Evolutionary conservation across 2,113 vertebrate genomes (phyloP), one percentile per base, ranked within the genome.

Genomic region (Nipponia nippon): DNA sequence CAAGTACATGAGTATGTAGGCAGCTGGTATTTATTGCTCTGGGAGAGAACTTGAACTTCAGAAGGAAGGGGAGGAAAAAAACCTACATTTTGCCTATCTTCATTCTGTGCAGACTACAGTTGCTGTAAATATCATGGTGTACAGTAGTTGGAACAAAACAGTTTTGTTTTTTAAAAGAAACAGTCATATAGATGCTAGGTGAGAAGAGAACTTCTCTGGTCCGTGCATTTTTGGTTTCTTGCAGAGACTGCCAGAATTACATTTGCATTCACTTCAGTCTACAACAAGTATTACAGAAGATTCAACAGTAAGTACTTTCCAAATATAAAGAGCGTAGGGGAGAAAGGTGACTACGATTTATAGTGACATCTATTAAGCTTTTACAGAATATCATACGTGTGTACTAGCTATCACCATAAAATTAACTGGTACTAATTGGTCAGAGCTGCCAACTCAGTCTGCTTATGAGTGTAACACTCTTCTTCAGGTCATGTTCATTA

Each of bases 381-480:
- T 97, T 97, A 97, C 89, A 97, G 93, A 97, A 94, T 95, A 95
- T 97, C 76, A 32, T 96, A 96, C 46, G 23, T 95, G 79, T 98
- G 94, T 98, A 97, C 84, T 97, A 97, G 83, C 90, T 97, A 96
- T 91, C 84, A 86, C 89, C 87, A 10, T 97, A 96, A 98, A 98
- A 97, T 97, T 96, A 97, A 97, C 93, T 91, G 96, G 83, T 98
- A 91, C 75, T 98, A 96, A 97, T 97, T 98, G 97, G 95, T 96
- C 96, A 97, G 77, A 96, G n/a, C 80, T 98, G 96, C 95, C 97
- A 98, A 92, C 50, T 97, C 91, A 94, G 87, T 95, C 78, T 95
- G 79, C 86, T 86, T 90, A 20, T 81, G 49, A 96, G 83, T 88
- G 82, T 97, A 90, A 96, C 56, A 76, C 42, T 77, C 91, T 93